Evolutionary conservation across 2,888 invertebrate genomes (phyloP).

Genomic region (Euplagia quadripunctaria): DNA sequence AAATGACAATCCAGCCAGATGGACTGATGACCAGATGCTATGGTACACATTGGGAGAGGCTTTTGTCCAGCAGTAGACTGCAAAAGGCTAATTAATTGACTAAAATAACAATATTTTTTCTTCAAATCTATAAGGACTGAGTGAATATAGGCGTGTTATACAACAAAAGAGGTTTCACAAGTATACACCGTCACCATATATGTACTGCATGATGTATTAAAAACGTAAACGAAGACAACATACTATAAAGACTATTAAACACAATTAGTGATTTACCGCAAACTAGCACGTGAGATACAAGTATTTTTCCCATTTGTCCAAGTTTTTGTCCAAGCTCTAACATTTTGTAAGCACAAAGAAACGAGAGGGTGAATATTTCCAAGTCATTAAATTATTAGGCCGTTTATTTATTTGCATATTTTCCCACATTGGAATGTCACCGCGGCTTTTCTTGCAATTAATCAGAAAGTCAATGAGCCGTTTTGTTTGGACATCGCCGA

Average conservation of each 20-base stretch:
- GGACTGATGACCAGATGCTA: no score
- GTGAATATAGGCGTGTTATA: neutral
- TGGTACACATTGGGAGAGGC: no score
- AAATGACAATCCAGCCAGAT: neutral
- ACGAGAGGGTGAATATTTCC: conserved; percentile 28
- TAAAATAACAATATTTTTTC: neutral
- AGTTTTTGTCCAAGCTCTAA: conserved; percentile 12
- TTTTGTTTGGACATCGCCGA: conserved; percentile 83
- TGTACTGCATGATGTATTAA: neutral
- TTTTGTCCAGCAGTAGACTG: no score
- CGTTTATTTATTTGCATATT: conserved; percentile 63
- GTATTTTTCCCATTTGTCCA: neutral
- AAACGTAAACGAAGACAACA: neutral
- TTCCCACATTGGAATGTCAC: conserved; percentile 80
- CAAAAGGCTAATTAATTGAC: no score
- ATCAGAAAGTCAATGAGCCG: conserved; percentile 86
- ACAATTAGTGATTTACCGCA: conserved; percentile 8
- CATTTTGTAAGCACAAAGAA: conserved; percentile 8
- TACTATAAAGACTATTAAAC: conserved; percentile 10
- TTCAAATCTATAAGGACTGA: neutral
- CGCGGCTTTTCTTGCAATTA: conserved; percentile 80
- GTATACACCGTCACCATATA: neutral
- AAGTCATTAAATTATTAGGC: conserved; percentile 48
- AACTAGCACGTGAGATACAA: conserved; percentile 2
- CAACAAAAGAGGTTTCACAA: neutral